Evolutionary conservation across 2,113 vertebrate genomes (phyloP), one percentile per base, ranked within the genome.

Genomic region (Pygathrix nemaeus): DNA sequence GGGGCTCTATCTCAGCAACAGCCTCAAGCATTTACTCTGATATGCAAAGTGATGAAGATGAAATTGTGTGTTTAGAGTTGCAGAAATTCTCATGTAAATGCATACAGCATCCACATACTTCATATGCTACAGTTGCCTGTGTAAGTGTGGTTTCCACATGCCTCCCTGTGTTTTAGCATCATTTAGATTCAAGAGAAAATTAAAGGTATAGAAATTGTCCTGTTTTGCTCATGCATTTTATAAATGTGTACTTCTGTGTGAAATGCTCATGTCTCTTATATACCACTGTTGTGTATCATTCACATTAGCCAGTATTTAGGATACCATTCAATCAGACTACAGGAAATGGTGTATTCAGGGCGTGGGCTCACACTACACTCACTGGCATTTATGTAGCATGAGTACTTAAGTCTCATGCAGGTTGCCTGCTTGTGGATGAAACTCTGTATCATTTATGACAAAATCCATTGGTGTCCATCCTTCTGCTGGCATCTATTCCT

Each of bases 401-500:
- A 98, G 97, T 98, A 97, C 97, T 99, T 98, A 98, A 98, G 97
- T 98, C 83, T 92, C 92, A 90, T 82, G 97, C 97, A 96, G 97
- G 97, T 98, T 99, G 98, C 97, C 96, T 97, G 98, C 97, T 98
- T 98, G 97, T 98, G 97, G 97, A 96, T 98, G 95, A 98, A 97
- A 97, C 95, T 48, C 90, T 98, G 78, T 98, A 93, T 97, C 96
- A 97, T 98, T 97, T 96, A 73, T 75, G 85, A 93, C 90, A 93
- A 2, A 88, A 98, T 95, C 97, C 3, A 14, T 79, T 0, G 72
- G 81, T 96, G 96, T 96, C 96, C 93, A 94, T 80, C 89, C 82
- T 96, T 75, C 0, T 4, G 94, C 0, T 4, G 95, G 82, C 94
- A 92, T 97, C 87, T 95, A 80, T 96, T 98, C 90, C 80, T 95